Conservation (phyloP, 2,888 invertebrate genomes). For the Cephus spinipes region DNA sequence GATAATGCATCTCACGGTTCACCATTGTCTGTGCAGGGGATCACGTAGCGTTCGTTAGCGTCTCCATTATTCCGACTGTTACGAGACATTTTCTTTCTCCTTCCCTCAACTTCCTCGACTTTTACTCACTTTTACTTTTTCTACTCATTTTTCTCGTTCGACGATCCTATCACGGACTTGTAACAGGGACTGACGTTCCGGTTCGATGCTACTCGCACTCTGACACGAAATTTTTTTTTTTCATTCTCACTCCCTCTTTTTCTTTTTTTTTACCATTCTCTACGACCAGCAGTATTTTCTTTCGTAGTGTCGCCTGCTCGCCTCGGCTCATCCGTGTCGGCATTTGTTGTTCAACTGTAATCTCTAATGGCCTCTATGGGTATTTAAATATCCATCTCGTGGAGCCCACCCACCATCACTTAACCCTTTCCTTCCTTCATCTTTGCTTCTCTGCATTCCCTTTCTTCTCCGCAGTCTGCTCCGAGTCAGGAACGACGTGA, state of each 20-base stretch:
- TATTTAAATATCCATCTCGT: constrained; percentile 54
- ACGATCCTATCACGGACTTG: neutral
- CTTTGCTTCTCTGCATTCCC: constrained; percentile 15
- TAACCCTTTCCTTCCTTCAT: constrained; percentile 33
- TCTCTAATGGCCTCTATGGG: constrained; percentile 51
- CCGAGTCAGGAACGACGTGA: neutral
- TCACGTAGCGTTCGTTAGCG: constrained; percentile 31
- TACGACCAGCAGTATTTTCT: constrained; percentile 11
- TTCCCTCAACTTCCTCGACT: no score
- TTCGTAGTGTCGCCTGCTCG: constrained; percentile 10
- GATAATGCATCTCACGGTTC: constrained; percentile 31
- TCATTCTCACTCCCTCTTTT: neutral
- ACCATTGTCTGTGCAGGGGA: constrained; percentile 33
- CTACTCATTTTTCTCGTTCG: neutral
- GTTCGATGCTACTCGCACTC: neutral
- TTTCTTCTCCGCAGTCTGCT: neutral
- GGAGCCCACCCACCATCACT: constrained; percentile 44
- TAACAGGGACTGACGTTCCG: neutral
- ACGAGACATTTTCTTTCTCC: neutral
- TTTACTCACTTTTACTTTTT: neutral
- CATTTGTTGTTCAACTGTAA: constrained; percentile 49
- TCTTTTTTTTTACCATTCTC: no score
- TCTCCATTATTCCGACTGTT: constrained; percentile 7
- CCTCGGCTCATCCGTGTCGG: constrained; percentile 14
- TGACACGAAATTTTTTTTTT: neutral